These are phyloP conservation scores for Hydrotaea diabolus DNA, from an alignment of 2,888 invertebrate genomes.

Conservation along the genomic window DNA sequence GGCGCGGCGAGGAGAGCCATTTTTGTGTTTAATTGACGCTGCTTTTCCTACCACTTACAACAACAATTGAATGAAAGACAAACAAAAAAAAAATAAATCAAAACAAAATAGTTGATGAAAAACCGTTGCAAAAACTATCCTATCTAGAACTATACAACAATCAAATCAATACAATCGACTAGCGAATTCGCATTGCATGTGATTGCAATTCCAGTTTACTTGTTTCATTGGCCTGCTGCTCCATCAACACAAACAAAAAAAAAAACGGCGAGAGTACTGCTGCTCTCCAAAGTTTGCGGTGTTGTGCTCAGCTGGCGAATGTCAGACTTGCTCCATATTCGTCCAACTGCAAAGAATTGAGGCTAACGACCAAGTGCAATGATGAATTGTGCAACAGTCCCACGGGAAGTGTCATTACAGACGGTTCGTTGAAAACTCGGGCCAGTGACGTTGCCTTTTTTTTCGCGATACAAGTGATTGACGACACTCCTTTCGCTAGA, in stretches of 20 bases:
- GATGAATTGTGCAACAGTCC: slow-evolving; percentile 60
- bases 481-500: neutral
- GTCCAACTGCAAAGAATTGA: slow-evolving; percentile 33
- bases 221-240: neutral
- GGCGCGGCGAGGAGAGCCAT: slow-evolving; percentile 26
- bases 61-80: slow-evolving; percentile 51
- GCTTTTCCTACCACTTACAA: slow-evolving; percentile 55
- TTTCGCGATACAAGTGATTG: neutral
- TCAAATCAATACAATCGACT: neutral
- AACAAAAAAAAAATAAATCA: neutral
- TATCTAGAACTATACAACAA: neutral
- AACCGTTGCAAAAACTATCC: neutral
- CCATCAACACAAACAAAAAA: neutral
- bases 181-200: neutral
- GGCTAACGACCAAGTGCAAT: slow-evolving; percentile 38
- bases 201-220: neutral
- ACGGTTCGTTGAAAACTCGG: slow-evolving; percentile 45
- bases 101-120: too few relatives aligned
- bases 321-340: slow-evolving; percentile 23
- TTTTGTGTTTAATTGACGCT: slow-evolving; percentile 61
- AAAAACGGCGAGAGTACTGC: neutral
- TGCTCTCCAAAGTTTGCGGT: neutral
- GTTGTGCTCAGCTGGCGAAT: too few relatives aligned
- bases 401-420: slow-evolving; percentile 52
- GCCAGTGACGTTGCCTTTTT: neutral